Evolutionary conservation across 2,797 vertebrate genomes (phyloP).

Genomic region (Amblyraja radiata): DNA sequence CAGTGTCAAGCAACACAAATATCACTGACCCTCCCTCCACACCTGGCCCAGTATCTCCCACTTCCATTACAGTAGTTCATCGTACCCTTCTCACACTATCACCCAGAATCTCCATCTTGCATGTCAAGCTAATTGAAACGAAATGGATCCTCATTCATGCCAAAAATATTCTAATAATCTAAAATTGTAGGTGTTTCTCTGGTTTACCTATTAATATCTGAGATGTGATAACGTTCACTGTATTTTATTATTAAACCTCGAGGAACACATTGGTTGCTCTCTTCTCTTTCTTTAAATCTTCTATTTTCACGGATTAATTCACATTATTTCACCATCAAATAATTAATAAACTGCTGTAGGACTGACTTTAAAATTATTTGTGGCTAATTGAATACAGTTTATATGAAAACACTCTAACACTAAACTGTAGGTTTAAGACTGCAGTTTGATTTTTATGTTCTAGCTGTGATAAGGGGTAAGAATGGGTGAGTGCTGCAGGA

Average conservation of each 20-base stretch:
- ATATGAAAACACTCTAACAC: not conserved
- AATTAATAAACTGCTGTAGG: not conserved
- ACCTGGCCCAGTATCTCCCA: not conserved
- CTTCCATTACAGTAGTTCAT: not conserved
- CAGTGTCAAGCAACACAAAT: not conserved
- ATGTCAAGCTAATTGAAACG: not conserved
- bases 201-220: not conserved
- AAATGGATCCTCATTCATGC: not conserved
- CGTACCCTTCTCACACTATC: not conserved
- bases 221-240: not conserved
- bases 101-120: not conserved
- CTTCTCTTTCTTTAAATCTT: not conserved
- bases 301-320: not conserved
- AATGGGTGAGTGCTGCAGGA: not conserved
- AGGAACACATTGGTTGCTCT: not conserved
- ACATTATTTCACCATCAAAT: not conserved
- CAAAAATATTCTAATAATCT: not conserved
- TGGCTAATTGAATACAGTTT: no score
- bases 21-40: no score
- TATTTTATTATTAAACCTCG: not conserved
- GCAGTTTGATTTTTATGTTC: not conserved
- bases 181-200: not conserved
- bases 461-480: not conserved
- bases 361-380: constrained; percentile 23
- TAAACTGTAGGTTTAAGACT: not conserved